phyloP scores from a whole-genome alignment of 2,797 vertebrate genomes.

The Enteromius afrohamiltoni region DNA sequence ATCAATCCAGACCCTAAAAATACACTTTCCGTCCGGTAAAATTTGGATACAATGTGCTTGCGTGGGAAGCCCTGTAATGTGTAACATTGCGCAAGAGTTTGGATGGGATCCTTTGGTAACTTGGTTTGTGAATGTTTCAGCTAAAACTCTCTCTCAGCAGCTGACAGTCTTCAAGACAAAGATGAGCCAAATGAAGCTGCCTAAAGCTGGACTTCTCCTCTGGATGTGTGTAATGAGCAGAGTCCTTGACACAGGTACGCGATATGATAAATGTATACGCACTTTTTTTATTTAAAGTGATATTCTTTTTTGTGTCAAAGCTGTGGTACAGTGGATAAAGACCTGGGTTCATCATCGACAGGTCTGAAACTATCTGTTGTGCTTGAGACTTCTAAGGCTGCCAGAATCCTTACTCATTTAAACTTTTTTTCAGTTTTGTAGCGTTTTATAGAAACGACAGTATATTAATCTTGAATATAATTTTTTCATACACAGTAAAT shows the following conservation, averaged over 20 bases:
- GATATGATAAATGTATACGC: not conserved
- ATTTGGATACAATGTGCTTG: not conserved
- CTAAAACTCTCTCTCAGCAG: not conserved
- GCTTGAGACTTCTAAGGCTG: too few species aligned
- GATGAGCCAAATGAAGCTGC: not conserved
- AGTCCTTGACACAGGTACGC: conserved; percentile 22
- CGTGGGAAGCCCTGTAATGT: not conserved
- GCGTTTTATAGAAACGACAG: not conserved
- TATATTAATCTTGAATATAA: not conserved
- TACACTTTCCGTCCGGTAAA: not conserved
- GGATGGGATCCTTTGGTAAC: not conserved
- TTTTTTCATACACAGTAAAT: not conserved
- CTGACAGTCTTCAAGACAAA: not conserved
- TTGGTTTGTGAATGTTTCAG: not conserved
- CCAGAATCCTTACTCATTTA: not conserved
- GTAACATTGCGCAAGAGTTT: not conserved
- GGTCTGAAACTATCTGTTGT: not conserved
- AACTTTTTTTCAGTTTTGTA: not conserved
- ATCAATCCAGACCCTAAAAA: not conserved
- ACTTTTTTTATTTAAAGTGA: not conserved
- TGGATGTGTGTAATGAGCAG: conserved; percentile 27
- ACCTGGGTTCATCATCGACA: not conserved
- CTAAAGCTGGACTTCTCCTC: not conserved
- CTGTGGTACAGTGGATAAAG: not conserved
- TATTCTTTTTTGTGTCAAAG: not conserved